phyloP scores from a whole-genome alignment of 2,888 invertebrate genomes.

The Dasysyrphus albostriatus region DNA sequence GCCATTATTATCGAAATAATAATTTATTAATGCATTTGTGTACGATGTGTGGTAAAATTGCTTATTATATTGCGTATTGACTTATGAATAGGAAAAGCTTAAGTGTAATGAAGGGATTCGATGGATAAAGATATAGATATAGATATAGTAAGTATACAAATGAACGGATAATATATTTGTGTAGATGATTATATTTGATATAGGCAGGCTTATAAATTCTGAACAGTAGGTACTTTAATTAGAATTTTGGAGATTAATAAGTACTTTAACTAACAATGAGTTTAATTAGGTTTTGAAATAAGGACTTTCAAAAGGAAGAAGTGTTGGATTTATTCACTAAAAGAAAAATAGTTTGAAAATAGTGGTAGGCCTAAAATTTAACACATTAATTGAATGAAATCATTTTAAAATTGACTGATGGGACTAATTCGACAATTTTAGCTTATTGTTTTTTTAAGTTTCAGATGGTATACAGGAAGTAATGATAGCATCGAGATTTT shows the following conservation, averaged over 20 bases:
- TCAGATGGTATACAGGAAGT: too few species aligned
- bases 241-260: constrained; percentile 45
- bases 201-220: constrained; percentile 33
- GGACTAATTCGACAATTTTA: too few species aligned
- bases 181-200: not conserved
- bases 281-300: constrained; percentile 7
- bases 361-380: not conserved
- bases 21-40: constrained; percentile 67
- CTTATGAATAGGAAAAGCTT: constrained; percentile 70
- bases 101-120: constrained; percentile 62
- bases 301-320: not conserved
- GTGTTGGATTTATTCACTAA: constrained; percentile 3
- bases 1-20: constrained; percentile 60
- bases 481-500: too few species aligned
- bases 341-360: not conserved
- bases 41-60: constrained; percentile 60
- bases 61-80: constrained; percentile 63
- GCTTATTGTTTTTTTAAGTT: too few species aligned
- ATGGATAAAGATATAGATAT: constrained; percentile 8
- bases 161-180: constrained; percentile 5
- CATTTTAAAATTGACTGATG: too few species aligned
- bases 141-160: too few species aligned
- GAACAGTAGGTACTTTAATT: constrained; percentile 60
- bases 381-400: too few species aligned
- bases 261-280: constrained; percentile 26